Evolutionary conservation across 1,140 invertebrate species (phyloP), one percentile per base, ranked within the genome.

Genomic region (Elymnias hypermnestra): DNA sequence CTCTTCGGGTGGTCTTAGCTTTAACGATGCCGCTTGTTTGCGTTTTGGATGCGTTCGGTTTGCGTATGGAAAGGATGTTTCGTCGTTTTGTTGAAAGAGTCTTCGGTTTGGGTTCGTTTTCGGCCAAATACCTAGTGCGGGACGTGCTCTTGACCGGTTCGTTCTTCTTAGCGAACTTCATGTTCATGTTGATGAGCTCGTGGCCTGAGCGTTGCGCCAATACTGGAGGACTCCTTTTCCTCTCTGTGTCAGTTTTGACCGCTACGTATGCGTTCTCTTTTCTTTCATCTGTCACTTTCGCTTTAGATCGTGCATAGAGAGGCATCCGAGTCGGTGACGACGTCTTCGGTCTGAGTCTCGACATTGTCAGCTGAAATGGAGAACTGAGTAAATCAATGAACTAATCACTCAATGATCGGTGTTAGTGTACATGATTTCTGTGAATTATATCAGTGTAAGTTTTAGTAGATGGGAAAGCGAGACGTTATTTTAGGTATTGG

Each of bases 201-300:
- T 70, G 75, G 0, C 69, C 71, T 49, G 77, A 72, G 15, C 73
- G 68, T 41, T 52, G 72, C 14, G 71, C 66, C 0, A 76, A 61
- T 0, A 67, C 51, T n/a, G 69, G 70, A 8, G 74, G 67, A 45
- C 66, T 71, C 12, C 77, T 65, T 7, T 54, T 59, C 1, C 65
- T 52, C 25, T 77, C 76, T 5, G 72, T 10, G 50, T 79, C 79
- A 0, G 62, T 60, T 36, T 79, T 82, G 18, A 68, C 74, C 10
- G 63, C 76, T 3, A 47, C 65, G 58, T 78, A 85, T 1, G 82
- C 63, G 69, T 85, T 85, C 45, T 85, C 82, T 41, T 85, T 85
- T 19, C 78, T 64, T 39, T 85, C 82, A 39, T 75, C 75, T 0
- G 63, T 74, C 14, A 72, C 71, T 33, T 83, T 85, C 4, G 45